Evolutionary conservation across 2,888 invertebrate genomes (phyloP).

Genomic region (Gortyna flavago): DNA sequence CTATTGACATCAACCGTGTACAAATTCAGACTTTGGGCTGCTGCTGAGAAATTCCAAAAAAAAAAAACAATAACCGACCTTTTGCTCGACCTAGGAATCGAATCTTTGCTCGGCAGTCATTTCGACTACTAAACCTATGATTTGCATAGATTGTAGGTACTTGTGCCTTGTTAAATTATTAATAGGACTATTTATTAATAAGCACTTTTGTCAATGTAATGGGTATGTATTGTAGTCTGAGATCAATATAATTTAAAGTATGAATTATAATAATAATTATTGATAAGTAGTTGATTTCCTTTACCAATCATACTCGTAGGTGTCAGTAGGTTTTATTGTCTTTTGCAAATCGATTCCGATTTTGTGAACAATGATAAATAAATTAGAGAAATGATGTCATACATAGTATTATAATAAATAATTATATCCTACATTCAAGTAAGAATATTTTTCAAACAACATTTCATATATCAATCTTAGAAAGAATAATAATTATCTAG

Average conservation of each 20-base stretch:
- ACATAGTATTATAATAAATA: neutral
- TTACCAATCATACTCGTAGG: conserved; percentile 36
- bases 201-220: conserved; percentile 30
- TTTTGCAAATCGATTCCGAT: conserved; percentile 22
- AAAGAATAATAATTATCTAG: no score
- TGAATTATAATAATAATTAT: conserved; percentile 49
- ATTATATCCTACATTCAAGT: neutral
- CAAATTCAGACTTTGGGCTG: neutral
- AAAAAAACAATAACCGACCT: neutral
- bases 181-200: conserved; percentile 21
- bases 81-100: neutral
- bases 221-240: conserved; percentile 47
- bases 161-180: conserved; percentile 4
- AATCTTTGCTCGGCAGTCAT: no score
- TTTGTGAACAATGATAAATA: conserved; percentile 44
- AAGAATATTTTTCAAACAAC: no score
- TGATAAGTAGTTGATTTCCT: conserved; percentile 56
- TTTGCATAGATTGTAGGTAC: neutral
- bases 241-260: conserved; percentile 36
- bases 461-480: no score
- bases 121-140: neutral
- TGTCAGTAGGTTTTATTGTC: conserved; percentile 50
- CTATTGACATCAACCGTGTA: neutral
- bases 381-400: conserved; percentile 30
- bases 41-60: neutral